phyloP scores from a whole-genome alignment of 2,797 vertebrate species.

The Sciaenops ocellatus region DNA sequence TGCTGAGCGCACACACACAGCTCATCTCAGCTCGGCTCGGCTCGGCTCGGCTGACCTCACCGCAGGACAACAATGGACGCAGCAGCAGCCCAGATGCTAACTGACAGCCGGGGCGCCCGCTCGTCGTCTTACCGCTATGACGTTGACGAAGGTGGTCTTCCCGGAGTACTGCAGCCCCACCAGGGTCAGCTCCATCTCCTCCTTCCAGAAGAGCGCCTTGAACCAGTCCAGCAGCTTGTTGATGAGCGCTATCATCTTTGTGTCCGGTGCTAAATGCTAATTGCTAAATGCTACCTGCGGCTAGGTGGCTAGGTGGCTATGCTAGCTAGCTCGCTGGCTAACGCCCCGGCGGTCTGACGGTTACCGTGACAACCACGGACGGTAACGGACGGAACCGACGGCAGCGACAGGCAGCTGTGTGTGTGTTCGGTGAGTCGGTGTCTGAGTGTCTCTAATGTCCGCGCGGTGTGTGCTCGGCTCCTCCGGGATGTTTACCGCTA shows the following conservation, averaged over 20 bases:
- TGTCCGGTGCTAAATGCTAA: conserved; percentile 8
- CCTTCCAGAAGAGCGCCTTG: conserved; percentile 93
- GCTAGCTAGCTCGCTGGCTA: conserved; percentile 68
- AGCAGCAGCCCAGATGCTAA: conserved; percentile 52
- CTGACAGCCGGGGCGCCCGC: conserved; percentile 59
- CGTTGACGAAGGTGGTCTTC: conserved; percentile 97
- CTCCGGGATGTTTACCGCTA: conserved; percentile 64
- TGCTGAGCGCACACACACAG: not conserved
- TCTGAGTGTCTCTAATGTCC: not conserved
- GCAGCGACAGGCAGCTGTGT: not conserved
- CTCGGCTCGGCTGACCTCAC: conserved; percentile 55
- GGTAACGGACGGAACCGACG: conserved; percentile 1
- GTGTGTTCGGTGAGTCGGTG: not conserved
- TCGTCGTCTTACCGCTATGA: conserved; percentile 90
- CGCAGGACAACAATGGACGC: conserved; percentile 71
- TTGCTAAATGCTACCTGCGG: conserved; percentile 48
- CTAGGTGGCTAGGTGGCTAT: conserved; percentile 51
- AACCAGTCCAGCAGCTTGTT: conserved; percentile 94
- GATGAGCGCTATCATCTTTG: conserved; percentile 92
- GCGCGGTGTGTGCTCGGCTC: not conserved
- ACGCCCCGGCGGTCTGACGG: conserved; percentile 60
- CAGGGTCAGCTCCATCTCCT: conserved; percentile 94
- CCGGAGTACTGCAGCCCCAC: conserved; percentile 93
- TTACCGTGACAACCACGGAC: conserved; percentile 27
- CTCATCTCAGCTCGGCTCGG: too few relatives aligned